Evolutionary conservation across 1,140 invertebrate species (phyloP).

Genomic region (Dinothrombium tinctorium): DNA sequence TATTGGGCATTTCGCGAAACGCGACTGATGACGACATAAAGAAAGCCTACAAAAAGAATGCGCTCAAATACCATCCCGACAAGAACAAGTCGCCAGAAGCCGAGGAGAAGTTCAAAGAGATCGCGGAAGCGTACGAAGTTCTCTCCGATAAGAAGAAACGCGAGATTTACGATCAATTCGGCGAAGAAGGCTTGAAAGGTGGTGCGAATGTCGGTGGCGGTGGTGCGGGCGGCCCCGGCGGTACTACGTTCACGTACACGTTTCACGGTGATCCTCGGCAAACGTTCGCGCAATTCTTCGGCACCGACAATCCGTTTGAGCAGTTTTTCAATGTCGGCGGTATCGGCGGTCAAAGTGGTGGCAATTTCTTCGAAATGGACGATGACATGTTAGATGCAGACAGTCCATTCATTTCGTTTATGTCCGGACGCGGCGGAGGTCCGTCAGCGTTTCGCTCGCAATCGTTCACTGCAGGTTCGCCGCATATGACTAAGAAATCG

Average conservation of each 20-base stretch:
- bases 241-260: constrained; percentile 38
- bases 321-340: constrained; percentile 31
- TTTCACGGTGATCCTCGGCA: constrained; percentile 68
- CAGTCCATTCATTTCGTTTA: constrained; percentile 16
- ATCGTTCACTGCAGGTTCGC: constrained; percentile 54
- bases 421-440: constrained; percentile 8
- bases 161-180: constrained; percentile 81
- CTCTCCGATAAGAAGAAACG: constrained; percentile 83
- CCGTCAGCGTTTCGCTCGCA: constrained; percentile 47
- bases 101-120: constrained; percentile 91
- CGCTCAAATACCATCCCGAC: constrained; percentile 94
- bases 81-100: constrained; percentile 87
- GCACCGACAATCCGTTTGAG: constrained; percentile 51
- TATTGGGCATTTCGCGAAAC: constrained; percentile 18
- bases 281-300: constrained; percentile 92
- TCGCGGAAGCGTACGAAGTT: constrained; percentile 95
- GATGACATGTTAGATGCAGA: constrained; percentile 5
- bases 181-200: constrained; percentile 79
- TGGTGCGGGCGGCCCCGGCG: constrained; percentile 15
- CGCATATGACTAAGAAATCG: constrained; percentile 20
- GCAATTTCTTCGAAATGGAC: constrained; percentile 2
- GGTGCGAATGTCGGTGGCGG: constrained; percentile 19
- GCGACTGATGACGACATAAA: constrained; percentile 90
- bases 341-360: not conserved
- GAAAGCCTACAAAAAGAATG: constrained; percentile 87